Evolutionary conservation across 92 coral and sea anemone genomes (phyloP).

Genomic region (Montipora capitata): DNA sequence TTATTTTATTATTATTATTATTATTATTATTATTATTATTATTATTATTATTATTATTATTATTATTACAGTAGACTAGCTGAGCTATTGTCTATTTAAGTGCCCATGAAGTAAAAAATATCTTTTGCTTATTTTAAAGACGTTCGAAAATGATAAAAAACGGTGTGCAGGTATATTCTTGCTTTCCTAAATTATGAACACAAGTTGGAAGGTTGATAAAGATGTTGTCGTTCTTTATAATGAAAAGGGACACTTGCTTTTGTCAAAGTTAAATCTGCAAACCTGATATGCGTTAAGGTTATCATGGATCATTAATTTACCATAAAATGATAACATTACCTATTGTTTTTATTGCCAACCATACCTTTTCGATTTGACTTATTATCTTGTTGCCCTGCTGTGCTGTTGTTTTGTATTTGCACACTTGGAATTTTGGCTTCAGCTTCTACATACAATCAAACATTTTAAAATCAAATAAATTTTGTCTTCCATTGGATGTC

Average conservation of each 20-base stretch:
- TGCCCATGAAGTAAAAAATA: too few species aligned
- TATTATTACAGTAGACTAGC: too few species aligned
- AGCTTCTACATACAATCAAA: neutral
- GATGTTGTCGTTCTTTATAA: neutral
- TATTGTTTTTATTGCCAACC: neutral
- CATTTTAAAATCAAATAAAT: neutral
- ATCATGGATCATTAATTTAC: neutral
- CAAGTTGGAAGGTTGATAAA: neutral
- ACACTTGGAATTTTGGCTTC: neutral
- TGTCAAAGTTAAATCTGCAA: neutral
- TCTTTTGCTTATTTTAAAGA: too few species aligned
- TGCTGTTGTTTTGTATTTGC: neutral
- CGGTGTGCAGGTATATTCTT: neutral
- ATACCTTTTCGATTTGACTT: neutral
- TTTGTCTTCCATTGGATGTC: slow-evolving; percentile 3
- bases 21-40: too few species aligned
- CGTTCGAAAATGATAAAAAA: too few species aligned
- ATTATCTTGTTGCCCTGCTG: neutral
- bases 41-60: too few species aligned
- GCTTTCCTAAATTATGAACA: neutral
- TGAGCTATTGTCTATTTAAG: too few species aligned
- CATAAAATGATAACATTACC: neutral
- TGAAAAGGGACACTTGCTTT: neutral
- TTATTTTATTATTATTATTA: too few species aligned
- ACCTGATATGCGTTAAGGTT: neutral